Percentiles rank a stretch among this genome's conserved stretches.
phyloP scores from a whole-genome alignment of 2,888 invertebrate species.

The Molanna angustata region DNA sequence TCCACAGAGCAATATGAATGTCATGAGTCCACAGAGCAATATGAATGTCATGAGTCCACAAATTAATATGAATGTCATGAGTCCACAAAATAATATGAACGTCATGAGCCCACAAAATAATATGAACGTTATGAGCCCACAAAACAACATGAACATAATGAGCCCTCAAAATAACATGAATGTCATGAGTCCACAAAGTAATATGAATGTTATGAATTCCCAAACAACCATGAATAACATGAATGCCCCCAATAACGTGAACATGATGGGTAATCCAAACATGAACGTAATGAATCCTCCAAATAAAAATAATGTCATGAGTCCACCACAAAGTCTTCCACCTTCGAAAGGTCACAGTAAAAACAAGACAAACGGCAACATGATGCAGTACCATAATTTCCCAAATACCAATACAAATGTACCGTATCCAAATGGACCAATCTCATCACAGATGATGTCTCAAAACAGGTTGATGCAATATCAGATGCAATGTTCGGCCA shows the following conservation, averaged over 20 bases:
- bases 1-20: conserved; percentile 14
- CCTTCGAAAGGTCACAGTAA: conserved; percentile 1
- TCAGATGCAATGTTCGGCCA: conserved; percentile 29
- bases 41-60: conserved; percentile 55
- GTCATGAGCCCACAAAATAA: conserved; percentile 32
- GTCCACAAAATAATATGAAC: conserved; percentile 49
- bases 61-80: conserved; percentile 49
- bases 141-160: conserved; percentile 40
- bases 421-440: conserved; percentile 7
- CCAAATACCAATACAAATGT: conserved; percentile 8
- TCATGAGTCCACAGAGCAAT: conserved; percentile 36
- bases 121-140: conserved; percentile 27
- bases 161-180: conserved; percentile 36
- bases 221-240: conserved; percentile 35
- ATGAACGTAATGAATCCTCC: conserved; percentile 45
- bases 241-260: too few relatives aligned
- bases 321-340: conserved; percentile 9
- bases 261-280: too few relatives aligned
- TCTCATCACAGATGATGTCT: conserved; percentile 33
- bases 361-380: background rate
- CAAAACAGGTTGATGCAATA: conserved; percentile 33
- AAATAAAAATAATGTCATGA: conserved; percentile 10
- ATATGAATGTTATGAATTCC: conserved; percentile 44
- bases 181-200: conserved; percentile 49
- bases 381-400: conserved; percentile 7